phyloP scores from a whole-genome alignment of 2,888 invertebrate genomes.

The Automeris io region DNA sequence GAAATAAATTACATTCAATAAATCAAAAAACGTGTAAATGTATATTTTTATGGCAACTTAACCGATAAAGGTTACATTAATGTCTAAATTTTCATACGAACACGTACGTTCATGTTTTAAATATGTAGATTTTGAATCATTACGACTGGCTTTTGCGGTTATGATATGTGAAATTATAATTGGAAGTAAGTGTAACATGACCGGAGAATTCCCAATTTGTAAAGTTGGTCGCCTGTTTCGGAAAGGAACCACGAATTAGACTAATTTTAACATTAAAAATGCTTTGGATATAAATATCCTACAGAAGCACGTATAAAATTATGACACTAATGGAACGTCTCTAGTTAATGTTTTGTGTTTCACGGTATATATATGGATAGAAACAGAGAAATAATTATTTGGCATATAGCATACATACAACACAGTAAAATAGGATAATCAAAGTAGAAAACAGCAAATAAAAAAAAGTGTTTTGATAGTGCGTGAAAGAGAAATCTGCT shows the following conservation, averaged over 20 bases:
- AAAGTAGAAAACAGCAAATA: too few relatives aligned
- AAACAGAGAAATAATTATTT: too few relatives aligned
- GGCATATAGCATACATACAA: too few relatives aligned
- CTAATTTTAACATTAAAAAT: slow-evolving; percentile 1
- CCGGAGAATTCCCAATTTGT: slow-evolving; percentile 28
- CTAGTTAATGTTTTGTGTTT: too few relatives aligned
- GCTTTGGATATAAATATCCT: too few relatives aligned
- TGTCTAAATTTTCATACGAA: background rate
- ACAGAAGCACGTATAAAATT: too few relatives aligned
- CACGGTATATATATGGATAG: too few relatives aligned
- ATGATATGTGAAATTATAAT: slow-evolving; percentile 6
- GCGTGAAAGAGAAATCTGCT: too few relatives aligned
- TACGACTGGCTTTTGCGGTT: slow-evolving; percentile 13
- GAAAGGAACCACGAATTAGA: background rate
- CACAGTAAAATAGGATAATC: too few relatives aligned
- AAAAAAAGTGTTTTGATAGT: too few relatives aligned
- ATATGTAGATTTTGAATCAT: slow-evolving; percentile 7
- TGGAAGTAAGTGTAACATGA: slow-evolving; percentile 32
- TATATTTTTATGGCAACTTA: background rate
- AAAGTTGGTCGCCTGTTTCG: slow-evolving; percentile 8
- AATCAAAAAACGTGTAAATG: slow-evolving; percentile 2
- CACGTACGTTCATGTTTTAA: slow-evolving; percentile 1
- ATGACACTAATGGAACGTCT: too few relatives aligned
- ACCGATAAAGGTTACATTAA: background rate
- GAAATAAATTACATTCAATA: background rate